Base-by-base conservation (phyloP, 2,888 invertebrate genomes). In the Hermaeophaga mercurialis region DNA sequence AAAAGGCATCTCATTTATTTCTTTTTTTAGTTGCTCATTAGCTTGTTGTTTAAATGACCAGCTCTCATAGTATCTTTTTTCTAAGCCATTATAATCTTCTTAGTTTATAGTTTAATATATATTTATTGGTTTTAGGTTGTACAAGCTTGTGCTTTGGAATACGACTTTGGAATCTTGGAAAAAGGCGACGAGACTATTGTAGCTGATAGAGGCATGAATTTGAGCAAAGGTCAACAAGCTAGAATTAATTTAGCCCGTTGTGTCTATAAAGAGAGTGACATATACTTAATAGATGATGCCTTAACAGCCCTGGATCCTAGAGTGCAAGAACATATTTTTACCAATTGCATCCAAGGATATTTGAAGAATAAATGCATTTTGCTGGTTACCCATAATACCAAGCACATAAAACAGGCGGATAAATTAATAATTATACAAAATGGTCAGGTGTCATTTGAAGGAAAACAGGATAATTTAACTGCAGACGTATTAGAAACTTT, bases 221-320 rank as follows among this genome's bases (percentile, higher is more conserved):
- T 94, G 9, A 91, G 90, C 31, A 91, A 91, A n/a, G 92, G 92
- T 7, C 93, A 93, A 77, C 85, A 86, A 73, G 90, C 91, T 5
- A 62, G 93, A 61, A 84, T 94, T 22, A 90, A 89, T 74, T 78
- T 94, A 43, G 90, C 89, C 0, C 80, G 91, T 69, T 85, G 89
- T 1, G 78, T 91, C 39, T 91, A 91, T 70, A 84, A 83, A 66
- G 84, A 88, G 63, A 88, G 89, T 1, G 90, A 91, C 64, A 81
- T 91, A 22, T 91, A 90, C 69, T 77, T 91, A 19, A 75, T 91
- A 26, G 91, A 92, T 67, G 91, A 92, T 72, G 90, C 91, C 0
- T 76, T 92, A 11, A 89, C 89, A 31, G 90, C 91, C 0, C 87
- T 92, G 0, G 92, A 92, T 68, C 81, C 88, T 0, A 84, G 84